Percentiles rank a stretch among this genome's conserved stretches.
These are phyloP conservation scores for Hirundichthys speculiger DNA, from an alignment of 2,113 vertebrate genomes.

Conservation along the genomic window DNA sequence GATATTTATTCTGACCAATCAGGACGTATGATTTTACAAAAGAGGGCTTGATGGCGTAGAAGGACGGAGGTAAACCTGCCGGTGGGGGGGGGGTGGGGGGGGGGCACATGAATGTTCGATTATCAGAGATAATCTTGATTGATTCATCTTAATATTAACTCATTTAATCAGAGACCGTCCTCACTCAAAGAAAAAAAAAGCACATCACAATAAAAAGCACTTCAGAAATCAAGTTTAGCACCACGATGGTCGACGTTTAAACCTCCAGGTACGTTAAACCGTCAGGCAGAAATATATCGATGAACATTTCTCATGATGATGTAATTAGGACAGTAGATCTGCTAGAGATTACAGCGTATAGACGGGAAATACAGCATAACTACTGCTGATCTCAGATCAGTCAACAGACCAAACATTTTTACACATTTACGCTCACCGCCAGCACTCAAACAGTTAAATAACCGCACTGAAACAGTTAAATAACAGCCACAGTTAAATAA, in stretches of 20 bases:
- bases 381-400: neutral
- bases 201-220: slow-evolving; percentile 50
- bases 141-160: neutral
- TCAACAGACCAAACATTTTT: slow-evolving; percentile 35
- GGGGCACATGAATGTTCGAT: slow-evolving; percentile 5
- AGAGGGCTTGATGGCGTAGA: slow-evolving; percentile 14
- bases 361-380: neutral
- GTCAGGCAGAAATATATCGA: neutral
- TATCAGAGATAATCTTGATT: slow-evolving; percentile 13
- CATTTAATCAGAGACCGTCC: slow-evolving; percentile 27
- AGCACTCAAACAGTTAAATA: fast-evolving
- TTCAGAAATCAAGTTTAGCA: slow-evolving; percentile 1
- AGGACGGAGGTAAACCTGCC: slow-evolving; percentile 46
- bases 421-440: neutral
- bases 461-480: too few relatives aligned
- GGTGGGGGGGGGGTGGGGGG: slow-evolving; percentile 1
- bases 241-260: slow-evolving; percentile 14
- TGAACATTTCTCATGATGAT: neutral
- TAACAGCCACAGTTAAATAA: too few relatives aligned
- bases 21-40: slow-evolving; percentile 18
- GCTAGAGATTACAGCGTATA: neutral
- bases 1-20: slow-evolving; percentile 42
- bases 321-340: neutral
- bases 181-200: too few relatives aligned
- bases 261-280: neutral